Evolutionary conservation across 1,140 invertebrate genomes (phyloP).

Genomic region (Drosophila oshimai): DNA sequence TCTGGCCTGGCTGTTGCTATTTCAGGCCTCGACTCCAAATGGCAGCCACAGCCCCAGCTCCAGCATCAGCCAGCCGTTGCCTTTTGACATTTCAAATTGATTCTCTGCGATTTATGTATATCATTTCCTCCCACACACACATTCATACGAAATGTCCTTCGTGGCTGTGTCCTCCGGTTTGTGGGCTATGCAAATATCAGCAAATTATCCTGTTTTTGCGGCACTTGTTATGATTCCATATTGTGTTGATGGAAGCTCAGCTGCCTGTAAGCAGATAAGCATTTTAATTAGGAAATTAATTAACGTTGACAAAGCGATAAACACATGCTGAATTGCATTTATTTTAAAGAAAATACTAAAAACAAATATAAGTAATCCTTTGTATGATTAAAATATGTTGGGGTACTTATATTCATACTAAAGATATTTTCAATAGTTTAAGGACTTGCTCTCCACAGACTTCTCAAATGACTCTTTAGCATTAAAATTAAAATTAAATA

Average conservation of each 20-base stretch:
- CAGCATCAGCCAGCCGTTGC: constrained; percentile 19
- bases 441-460: too few species aligned
- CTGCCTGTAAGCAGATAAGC: not conserved
- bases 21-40: constrained; percentile 20
- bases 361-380: not conserved
- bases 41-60: constrained; percentile 1
- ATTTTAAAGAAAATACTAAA: not conserved
- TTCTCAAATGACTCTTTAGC: constrained; percentile 1
- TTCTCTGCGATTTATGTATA: constrained; percentile 41
- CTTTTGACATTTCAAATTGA: constrained; percentile 56
- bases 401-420: too few species aligned
- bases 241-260: not conserved
- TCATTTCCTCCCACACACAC: constrained; percentile 29
- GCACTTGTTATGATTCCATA: not conserved
- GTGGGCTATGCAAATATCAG: not conserved
- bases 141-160: not conserved
- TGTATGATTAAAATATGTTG: not conserved
- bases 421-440: not conserved
- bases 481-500: constrained; percentile 1
- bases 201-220: constrained; percentile 16
- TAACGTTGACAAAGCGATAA: not conserved
- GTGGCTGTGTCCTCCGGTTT: not conserved
- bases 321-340: too few species aligned
- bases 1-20: constrained; percentile 25
- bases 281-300: not conserved